These are phyloP conservation scores for Flabesymbios commensalis DNA, from an alignment of 2,888 invertebrate genomes.

Conservation along the genomic window DNA sequence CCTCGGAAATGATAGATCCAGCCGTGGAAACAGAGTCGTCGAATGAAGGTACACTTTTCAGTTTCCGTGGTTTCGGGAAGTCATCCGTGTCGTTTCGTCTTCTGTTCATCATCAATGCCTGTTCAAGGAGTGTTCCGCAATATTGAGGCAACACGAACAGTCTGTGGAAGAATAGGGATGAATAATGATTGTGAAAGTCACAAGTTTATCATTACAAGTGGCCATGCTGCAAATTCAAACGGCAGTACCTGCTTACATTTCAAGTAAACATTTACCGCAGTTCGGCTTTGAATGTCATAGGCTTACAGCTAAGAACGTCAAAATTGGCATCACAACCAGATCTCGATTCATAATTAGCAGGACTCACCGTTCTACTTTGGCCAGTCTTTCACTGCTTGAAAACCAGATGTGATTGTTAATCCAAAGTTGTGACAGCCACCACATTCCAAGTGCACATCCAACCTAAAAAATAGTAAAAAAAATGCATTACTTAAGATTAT, in stretches of 20 bases:
- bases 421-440: conserved; percentile 39
- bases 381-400: conserved; percentile 31
- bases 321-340: too few species aligned
- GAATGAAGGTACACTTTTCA: conserved; percentile 10
- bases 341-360: too few species aligned
- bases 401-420: conserved; percentile 36
- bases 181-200: background rate
- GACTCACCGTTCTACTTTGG: conserved; percentile 36
- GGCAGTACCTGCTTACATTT: too few species aligned
- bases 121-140: conserved; percentile 87
- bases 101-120: conserved; percentile 90
- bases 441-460: conserved; percentile 33
- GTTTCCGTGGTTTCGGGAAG: conserved; percentile 18
- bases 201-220: too few species aligned
- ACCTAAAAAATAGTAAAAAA: too few species aligned
- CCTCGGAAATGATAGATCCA: conserved; percentile 33
- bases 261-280: too few species aligned
- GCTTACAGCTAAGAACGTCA: too few species aligned
- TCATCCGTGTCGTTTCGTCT: conserved; percentile 76
- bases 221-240: too few species aligned
- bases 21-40: conserved; percentile 32
- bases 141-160: conserved; percentile 94
- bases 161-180: conserved; percentile 40
- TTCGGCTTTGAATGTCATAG: too few species aligned
- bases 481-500: too few species aligned